Evolutionary conservation across 1,140 invertebrate species (phyloP), one percentile per base, ranked within the genome.

Genomic region (Agraylea sexmaculata): DNA sequence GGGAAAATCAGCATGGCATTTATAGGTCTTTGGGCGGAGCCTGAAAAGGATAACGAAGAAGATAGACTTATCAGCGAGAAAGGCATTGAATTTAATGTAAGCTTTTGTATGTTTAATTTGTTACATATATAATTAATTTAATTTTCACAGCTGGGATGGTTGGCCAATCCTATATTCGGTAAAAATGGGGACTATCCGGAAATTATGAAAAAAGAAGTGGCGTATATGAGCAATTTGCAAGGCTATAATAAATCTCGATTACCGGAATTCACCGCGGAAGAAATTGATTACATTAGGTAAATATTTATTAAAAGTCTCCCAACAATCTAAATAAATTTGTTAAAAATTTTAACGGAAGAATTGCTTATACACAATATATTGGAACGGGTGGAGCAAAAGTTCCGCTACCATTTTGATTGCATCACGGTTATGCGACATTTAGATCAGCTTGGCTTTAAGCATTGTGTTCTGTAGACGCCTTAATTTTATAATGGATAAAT

Each of bases 141-240:
- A n/a, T 10, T 19, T 25, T 53, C 54, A 25, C 34, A 66, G 60
- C 45, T 57, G n/a, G 75, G 75, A 3, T 74, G 71, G 71, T 59
- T 60, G 13, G 55, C 65, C 0, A 53, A 75, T 53, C 69, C 69
- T 3, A 62, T 75, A 44, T 67, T 64, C 51, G 54, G 55, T 2
- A 33, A 52, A 37, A 41, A 55, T 0, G 73, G 74, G 1, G 68
- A 74, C 45, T 77, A 75, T 53, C 69, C 74, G 2, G 37, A 46
- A 28, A 28, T 67, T 0, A 68, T 76, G 63, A 65, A 65, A 37
- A 42, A 56, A 3, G 49, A 57, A 45, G 55, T 73, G 37, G 62
- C 40, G 28, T 51, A 39, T 22, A 71, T 64, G 37, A 75, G 69
- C 55, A 51, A 41, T 15, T 36, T 49, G n/a, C 59, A 73, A 49